These are phyloP conservation scores for Pterostichus madidus DNA, from an alignment of 2,888 invertebrate species.

Conservation along the genomic window DNA sequence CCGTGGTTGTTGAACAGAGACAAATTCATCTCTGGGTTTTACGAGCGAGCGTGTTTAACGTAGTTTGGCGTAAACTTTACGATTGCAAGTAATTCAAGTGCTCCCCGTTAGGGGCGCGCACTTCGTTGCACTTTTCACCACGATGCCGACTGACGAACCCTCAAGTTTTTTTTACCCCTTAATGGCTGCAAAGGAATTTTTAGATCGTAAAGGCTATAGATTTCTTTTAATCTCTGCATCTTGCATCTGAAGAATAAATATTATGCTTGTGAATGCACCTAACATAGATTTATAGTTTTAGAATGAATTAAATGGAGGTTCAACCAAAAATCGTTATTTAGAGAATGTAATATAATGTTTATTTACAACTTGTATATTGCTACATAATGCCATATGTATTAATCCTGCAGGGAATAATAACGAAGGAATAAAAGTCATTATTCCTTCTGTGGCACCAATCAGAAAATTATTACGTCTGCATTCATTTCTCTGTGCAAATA, in stretches of 20 bases:
- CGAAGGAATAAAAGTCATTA: too few relatives aligned
- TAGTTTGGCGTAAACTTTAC: slow-evolving; percentile 64
- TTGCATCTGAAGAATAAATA: slow-evolving; percentile 32
- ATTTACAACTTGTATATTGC: too few relatives aligned
- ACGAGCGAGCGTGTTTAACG: slow-evolving; percentile 59
- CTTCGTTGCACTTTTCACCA: slow-evolving; percentile 43
- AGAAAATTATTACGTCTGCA: too few relatives aligned
- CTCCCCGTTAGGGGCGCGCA: slow-evolving; percentile 15
- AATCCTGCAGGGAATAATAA: too few relatives aligned
- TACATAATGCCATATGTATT: too few relatives aligned
- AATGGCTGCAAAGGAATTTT: slow-evolving; percentile 27
- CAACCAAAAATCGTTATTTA: too few relatives aligned
- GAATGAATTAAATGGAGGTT: too few relatives aligned
- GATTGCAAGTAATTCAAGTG: slow-evolving; percentile 60
- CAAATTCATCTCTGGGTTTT: slow-evolving; percentile 63
- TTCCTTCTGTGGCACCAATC: too few relatives aligned
- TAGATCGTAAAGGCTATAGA: slow-evolving; percentile 41
- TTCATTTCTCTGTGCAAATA: too few relatives aligned
- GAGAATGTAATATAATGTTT: too few relatives aligned
- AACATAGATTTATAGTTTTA: slow-evolving; percentile 5
- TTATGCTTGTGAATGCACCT: slow-evolving; percentile 19
- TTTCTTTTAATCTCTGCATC: slow-evolving; percentile 40
- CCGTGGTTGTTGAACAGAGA: slow-evolving; percentile 56
- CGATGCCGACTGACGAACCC: slow-evolving; percentile 8
- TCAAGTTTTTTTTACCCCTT: slow-evolving; percentile 20